These are phyloP conservation scores for Corythornis vintsioides DNA, from an alignment of 2,113 vertebrate genomes.

Conservation along the genomic window DNA sequence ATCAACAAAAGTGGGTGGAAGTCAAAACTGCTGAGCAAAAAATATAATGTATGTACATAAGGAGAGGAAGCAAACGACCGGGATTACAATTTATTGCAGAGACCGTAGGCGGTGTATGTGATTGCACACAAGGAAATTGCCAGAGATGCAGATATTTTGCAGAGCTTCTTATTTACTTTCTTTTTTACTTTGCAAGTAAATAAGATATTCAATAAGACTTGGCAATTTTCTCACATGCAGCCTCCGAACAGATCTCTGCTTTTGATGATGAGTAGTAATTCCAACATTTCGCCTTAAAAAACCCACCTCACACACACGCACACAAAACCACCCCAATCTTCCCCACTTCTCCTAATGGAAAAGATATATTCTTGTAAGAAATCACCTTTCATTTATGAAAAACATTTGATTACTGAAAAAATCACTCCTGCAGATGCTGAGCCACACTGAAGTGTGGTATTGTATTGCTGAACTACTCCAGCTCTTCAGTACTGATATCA, in stretches of 20 bases:
- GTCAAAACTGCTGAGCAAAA: conserved; percentile 21
- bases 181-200: conserved; percentile 23
- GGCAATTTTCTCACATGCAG: conserved; percentile 50
- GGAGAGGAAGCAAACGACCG: background rate
- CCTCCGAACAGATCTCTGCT: background rate
- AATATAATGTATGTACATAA: background rate
- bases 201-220: conserved; percentile 9
- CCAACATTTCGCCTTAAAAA: background rate
- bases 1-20: conserved; percentile 19
- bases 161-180: conserved; percentile 40
- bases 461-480: background rate
- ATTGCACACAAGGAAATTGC: conserved; percentile 51
- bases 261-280: conserved; percentile 39
- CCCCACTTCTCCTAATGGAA: conserved; percentile 15
- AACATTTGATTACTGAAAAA: background rate
- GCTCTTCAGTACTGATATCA: background rate
- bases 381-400: background rate
- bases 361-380: background rate
- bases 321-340: background rate
- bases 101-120: background rate
- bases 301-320: accelerated
- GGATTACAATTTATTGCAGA: conserved; percentile 30
- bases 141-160: conserved; percentile 48
- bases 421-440: background rate
- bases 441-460: accelerated